Evolutionary conservation across 2,888 invertebrate genomes (phyloP).

Genomic region (Parnassius orleans): DNA sequence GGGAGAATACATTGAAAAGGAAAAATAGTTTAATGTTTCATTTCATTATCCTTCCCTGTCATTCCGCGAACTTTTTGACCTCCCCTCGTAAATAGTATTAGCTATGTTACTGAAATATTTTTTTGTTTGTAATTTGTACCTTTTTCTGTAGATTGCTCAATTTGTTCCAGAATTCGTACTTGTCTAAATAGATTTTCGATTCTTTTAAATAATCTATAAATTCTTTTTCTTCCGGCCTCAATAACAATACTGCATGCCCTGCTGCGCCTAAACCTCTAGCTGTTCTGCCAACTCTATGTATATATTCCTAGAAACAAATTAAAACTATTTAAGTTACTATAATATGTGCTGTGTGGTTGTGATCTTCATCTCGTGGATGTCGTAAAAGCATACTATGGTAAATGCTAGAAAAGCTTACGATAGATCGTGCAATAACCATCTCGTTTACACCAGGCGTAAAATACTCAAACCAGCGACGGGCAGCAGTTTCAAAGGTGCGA

Average conservation of each 20-base stretch:
- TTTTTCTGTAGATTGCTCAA: constrained; percentile 64
- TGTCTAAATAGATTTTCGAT: constrained; percentile 95
- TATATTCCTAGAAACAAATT: constrained; percentile 89
- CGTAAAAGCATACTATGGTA: too few relatives aligned
- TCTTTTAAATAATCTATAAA: constrained; percentile 95
- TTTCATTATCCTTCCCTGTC: too few relatives aligned
- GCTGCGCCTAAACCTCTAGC: constrained; percentile 95
- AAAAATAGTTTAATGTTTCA: too few relatives aligned
- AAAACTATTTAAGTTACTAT: not conserved
- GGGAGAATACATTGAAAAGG: too few relatives aligned
- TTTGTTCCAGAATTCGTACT: constrained; percentile 81
- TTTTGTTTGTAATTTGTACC: constrained; percentile 38
- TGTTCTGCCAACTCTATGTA: constrained; percentile 98
- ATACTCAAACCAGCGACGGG: too few relatives aligned
- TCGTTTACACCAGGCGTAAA: too few relatives aligned
- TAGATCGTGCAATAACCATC: too few relatives aligned
- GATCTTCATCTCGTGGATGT: too few relatives aligned
- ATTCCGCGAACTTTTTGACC: too few relatives aligned
- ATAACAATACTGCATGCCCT: constrained; percentile 94
- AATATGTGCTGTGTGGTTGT: too few relatives aligned
- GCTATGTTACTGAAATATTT: not conserved
- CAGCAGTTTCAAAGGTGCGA: too few relatives aligned
- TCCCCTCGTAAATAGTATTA: constrained; percentile 5
- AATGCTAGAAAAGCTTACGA: too few relatives aligned
- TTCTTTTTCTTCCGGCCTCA: constrained; percentile 95